These are phyloP conservation scores for Cyanistes caeruleus DNA, from an alignment of 2,113 vertebrate genomes.

Conservation along the genomic window DNA sequence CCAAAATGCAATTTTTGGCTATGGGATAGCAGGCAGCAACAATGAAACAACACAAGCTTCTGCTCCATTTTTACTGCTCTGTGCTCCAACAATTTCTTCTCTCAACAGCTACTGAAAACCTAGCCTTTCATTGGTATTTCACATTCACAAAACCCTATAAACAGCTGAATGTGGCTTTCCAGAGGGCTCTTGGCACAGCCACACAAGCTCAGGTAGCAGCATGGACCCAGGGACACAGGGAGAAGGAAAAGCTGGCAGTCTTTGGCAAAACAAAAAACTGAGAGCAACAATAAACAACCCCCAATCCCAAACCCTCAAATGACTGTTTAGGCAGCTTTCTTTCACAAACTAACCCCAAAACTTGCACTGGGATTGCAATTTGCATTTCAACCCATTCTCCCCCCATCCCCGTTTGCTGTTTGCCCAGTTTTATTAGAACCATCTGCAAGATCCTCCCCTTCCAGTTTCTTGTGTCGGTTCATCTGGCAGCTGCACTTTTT, in stretches of 20 bases:
- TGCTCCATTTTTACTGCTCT: background rate
- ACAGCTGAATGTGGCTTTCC: background rate
- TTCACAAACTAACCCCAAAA: background rate
- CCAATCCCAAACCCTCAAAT: background rate
- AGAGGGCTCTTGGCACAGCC: background rate
- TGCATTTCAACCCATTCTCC: background rate
- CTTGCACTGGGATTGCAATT: background rate
- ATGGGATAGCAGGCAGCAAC: background rate
- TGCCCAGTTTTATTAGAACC: slow-evolving; percentile 40
- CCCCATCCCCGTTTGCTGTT: background rate
- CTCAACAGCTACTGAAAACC: background rate
- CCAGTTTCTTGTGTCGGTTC: background rate
- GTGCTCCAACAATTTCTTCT: background rate
- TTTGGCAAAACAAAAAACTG: background rate
- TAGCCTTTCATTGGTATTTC: background rate
- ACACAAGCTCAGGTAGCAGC: background rate
- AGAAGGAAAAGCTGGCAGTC: background rate
- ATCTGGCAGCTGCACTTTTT: slow-evolving; percentile 49
- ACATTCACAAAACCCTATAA: background rate
- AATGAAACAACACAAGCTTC: background rate
- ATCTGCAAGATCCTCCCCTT: slow-evolving; percentile 51
- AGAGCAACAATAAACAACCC: background rate
- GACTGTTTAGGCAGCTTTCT: background rate
- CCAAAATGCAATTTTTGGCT: background rate
- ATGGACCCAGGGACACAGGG: background rate